Evolutionary conservation across 2,888 invertebrate genomes (phyloP).

Genomic region (Diabrotica balteata): DNA sequence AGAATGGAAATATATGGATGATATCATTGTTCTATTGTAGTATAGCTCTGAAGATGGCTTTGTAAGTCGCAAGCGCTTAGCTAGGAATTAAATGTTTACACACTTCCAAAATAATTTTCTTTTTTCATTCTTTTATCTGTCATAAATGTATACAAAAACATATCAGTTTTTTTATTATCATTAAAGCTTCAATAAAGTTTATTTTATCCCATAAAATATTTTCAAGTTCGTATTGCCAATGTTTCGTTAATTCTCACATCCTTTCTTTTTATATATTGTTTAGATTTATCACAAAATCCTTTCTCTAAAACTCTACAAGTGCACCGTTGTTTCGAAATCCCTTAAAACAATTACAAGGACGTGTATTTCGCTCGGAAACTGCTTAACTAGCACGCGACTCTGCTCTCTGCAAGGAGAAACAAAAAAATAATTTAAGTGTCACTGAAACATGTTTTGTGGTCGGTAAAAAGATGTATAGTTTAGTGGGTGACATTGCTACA

Average conservation of each 20-base stretch:
- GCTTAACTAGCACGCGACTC: slow-evolving; percentile 25
- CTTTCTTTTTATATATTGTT: neutral
- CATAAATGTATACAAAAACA: too few species aligned
- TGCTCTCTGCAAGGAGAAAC: neutral
- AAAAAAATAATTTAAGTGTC: slow-evolving; percentile 35
- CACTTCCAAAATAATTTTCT: too few species aligned
- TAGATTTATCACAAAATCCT: neutral
- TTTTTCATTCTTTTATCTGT: too few species aligned
- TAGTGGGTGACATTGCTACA: slow-evolving; percentile 32
- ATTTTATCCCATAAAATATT: too few species aligned
- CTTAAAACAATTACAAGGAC: slow-evolving; percentile 18
- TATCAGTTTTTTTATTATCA: too few species aligned
- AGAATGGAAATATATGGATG: too few species aligned
- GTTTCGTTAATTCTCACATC: neutral
- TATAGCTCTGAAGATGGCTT: too few species aligned
- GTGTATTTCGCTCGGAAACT: slow-evolving; percentile 6
- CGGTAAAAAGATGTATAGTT: slow-evolving; percentile 38
- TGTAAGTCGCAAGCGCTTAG: too few species aligned
- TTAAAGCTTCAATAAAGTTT: too few species aligned
- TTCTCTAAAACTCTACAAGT: neutral
- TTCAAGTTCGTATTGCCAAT: too few species aligned
- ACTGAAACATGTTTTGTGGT: slow-evolving; percentile 33
- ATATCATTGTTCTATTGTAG: too few species aligned
- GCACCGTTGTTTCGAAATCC: slow-evolving; percentile 8
- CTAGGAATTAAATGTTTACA: too few species aligned